phyloP scores from a whole-genome alignment of 2,113 vertebrate genomes.

The Psephotus haematonotus region DNA sequence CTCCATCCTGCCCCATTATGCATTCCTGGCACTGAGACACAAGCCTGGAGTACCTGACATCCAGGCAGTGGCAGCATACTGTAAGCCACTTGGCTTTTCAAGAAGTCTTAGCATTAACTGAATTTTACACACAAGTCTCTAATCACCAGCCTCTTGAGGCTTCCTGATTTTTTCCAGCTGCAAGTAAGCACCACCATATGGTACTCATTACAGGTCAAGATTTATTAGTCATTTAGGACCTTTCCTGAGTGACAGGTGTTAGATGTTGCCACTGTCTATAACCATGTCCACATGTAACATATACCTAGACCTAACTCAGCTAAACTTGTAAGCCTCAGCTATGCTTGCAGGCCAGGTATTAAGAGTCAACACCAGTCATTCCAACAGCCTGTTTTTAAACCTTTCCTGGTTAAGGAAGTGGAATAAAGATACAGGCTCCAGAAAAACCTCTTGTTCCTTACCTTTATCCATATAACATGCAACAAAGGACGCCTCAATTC shows the following conservation, averaged over 20 bases:
- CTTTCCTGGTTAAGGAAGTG: not conserved
- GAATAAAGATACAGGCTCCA: not conserved
- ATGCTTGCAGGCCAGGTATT: not conserved
- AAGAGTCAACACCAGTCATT: not conserved
- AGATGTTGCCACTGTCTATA: constrained; percentile 44
- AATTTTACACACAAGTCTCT: constrained; percentile 54
- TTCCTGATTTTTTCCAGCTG: constrained; percentile 72
- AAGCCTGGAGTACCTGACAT: not conserved
- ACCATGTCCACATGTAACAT: constrained; percentile 36
- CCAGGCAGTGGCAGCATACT: not conserved
- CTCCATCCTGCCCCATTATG: not conserved
- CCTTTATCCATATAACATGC: not conserved
- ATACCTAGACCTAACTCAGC: not conserved
- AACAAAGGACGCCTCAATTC: not conserved
- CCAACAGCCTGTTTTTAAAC: not conserved
- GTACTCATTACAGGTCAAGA: constrained; percentile 57
- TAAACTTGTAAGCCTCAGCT: not conserved
- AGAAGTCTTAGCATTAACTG: constrained; percentile 57
- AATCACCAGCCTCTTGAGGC: constrained; percentile 55
- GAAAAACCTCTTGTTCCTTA: not conserved
- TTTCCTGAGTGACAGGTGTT: constrained; percentile 40
- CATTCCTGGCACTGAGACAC: not conserved
- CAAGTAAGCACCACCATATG: constrained; percentile 54
- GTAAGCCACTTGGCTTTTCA: constrained; percentile 16
- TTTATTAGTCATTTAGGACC: constrained; percentile 47